These are phyloP conservation scores for Halocaridina rubra DNA, from an alignment of 2,888 invertebrate species.

Conservation along the genomic window DNA sequence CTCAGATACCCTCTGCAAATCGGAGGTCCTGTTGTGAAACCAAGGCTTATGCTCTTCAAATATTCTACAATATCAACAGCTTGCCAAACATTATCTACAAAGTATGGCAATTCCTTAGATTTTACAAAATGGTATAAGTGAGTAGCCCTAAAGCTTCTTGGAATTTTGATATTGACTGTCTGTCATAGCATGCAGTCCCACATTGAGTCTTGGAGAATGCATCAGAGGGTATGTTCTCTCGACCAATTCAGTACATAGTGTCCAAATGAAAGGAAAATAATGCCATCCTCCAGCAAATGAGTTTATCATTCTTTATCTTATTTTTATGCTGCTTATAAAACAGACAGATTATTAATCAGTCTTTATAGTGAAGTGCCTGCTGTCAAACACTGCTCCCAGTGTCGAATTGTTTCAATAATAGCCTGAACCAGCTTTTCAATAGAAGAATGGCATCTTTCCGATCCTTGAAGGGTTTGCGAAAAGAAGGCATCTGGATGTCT, in stretches of 20 bases:
- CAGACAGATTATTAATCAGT: conserved; percentile 33
- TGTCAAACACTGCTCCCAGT: conserved; percentile 31
- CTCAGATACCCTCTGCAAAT: no score
- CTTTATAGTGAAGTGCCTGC: conserved; percentile 25
- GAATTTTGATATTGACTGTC: background rate
- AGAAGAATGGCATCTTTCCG: conserved; percentile 13
- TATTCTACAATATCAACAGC: background rate
- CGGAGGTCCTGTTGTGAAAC: no score
- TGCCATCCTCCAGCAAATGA: conserved; percentile 34
- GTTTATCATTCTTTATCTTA: conserved; percentile 41
- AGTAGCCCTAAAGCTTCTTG: conserved; percentile 34
- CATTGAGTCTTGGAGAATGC: background rate
- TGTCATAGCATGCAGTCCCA: conserved; percentile 2
- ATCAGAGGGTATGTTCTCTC: conserved; percentile 16
- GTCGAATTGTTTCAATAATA: conserved; percentile 19
- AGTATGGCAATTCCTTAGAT: conserved; percentile 23
- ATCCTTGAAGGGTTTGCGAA: conserved; percentile 25
- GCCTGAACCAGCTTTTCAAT: conserved; percentile 24
- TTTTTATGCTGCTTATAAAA: conserved; percentile 29
- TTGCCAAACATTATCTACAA: conserved; percentile 7
- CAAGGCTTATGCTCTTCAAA: conserved; percentile 10
- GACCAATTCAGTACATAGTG: conserved; percentile 17
- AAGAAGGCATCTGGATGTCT: conserved; percentile 30
- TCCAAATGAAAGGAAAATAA: conserved; percentile 20
- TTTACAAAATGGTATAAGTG: conserved; percentile 20